Base-by-base conservation (phyloP, 2,113 vertebrate species). In the Picathartes gymnocephalus region DNA sequence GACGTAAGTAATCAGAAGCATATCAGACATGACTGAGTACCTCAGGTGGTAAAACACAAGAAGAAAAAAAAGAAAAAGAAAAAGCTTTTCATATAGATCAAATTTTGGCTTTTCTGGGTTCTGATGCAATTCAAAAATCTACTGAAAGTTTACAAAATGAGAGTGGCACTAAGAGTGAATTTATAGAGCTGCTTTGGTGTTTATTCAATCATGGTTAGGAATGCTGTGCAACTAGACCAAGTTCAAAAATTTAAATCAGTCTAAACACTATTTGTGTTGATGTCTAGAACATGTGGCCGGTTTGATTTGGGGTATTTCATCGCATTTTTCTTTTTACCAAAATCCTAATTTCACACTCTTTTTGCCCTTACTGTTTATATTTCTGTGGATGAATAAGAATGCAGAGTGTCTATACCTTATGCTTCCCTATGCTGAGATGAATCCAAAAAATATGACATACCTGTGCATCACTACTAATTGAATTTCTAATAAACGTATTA, bases 11-110 rank as follows among this genome's bases (percentile, higher is more conserved):
- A 37, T 45, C 24, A 61, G 78, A 79, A 61, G 15, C 20, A 48
- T 28, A n/a, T 5, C 8, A 71, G 14, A 73, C 8, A 45, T 0
- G 0, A 65, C 9, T 37, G n/a, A 39, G 4, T 83, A 56, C 13
- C 21, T 22, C 61, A 71, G 11, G 20, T 17, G 74, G 22, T 20
- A 85, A 88, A 87, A 70, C 4, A 37, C 62, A 83, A 33, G 9
- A 69, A 30, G 0, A 17, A 42, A 15, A 54, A 47, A 35, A 20
- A 9, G 20, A 8, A 30, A 22, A 16, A 7, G 2, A 5, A 33
- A 21, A 50, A 25, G 2, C 0, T 61, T 69, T 61, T 78, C 9
- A 21, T 48, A 35, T 11, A 27, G 14, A 90, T 14, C 4, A 4
- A 33, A 0, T 54, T 74, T 61, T 6, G 16, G 4, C 21, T 64